Evolutionary conservation across 1,140 invertebrate species (phyloP).

Genomic region (Drosophila kurseongensis): DNA sequence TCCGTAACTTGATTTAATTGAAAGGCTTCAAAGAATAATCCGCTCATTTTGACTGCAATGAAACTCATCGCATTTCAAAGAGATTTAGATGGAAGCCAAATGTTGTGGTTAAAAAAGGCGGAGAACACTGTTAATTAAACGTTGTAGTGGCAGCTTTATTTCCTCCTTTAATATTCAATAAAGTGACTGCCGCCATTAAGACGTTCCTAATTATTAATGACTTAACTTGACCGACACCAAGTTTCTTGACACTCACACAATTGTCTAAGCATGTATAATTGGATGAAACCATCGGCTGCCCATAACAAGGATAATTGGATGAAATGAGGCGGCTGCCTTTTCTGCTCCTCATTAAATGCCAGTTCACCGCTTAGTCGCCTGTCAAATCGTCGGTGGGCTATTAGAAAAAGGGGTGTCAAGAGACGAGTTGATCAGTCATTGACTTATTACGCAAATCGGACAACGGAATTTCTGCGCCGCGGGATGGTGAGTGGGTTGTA

Average conservation of each 20-base stretch:
- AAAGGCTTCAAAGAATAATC: constrained; percentile 53
- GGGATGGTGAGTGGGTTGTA: neutral
- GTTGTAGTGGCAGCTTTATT: neutral
- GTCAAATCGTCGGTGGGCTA: constrained; percentile 67
- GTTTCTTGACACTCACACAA: constrained; percentile 50
- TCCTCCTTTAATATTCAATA: constrained; percentile 15
- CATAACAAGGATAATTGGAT: constrained; percentile 62
- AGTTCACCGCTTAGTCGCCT: constrained; percentile 63
- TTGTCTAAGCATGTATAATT: constrained; percentile 20
- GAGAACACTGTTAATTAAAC: constrained; percentile 17
- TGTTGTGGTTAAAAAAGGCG: constrained; percentile 17
- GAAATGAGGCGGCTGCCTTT: constrained; percentile 58
- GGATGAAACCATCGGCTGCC: constrained; percentile 16
- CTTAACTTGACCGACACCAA: constrained; percentile 59
- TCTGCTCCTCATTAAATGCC: constrained; percentile 42
- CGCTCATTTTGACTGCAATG: constrained; percentile 54
- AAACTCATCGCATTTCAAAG: constrained; percentile 45
- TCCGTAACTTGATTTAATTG: constrained; percentile 45
- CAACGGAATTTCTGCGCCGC: constrained; percentile 48
- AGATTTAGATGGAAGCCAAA: constrained; percentile 20
- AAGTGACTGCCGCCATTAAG: constrained; percentile 16
- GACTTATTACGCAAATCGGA: constrained; percentile 77
- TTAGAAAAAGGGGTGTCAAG: constrained; percentile 60
- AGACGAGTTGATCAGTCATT: constrained; percentile 47
- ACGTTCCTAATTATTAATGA: constrained; percentile 69